phyloP scores from a whole-genome alignment of 1,140 invertebrate species.

The Nephila pilipes region DNA sequence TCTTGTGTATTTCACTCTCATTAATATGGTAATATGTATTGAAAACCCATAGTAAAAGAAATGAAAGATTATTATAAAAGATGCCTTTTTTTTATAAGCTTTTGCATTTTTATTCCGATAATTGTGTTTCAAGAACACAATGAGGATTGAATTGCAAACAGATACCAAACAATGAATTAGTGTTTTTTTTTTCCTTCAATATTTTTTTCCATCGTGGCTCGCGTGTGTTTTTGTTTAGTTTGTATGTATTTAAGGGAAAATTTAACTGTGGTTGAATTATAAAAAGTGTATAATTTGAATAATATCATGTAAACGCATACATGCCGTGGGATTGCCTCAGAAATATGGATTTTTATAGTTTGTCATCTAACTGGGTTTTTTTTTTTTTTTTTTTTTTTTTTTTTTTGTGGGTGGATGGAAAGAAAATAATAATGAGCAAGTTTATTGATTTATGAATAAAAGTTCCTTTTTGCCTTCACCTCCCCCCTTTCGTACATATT shows the following conservation, averaged over 20 bases:
- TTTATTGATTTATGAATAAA: no score
- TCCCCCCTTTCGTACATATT: no score
- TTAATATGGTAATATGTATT: slow-evolving; percentile 62
- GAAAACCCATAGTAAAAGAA: slow-evolving; percentile 23
- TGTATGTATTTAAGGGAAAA: background rate
- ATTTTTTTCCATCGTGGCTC: background rate
- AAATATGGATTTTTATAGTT: no score
- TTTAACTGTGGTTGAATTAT: no score
- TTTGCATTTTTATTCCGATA: slow-evolving; percentile 31
- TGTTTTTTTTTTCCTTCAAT: background rate
- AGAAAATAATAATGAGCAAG: no score
- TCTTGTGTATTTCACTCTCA: background rate
- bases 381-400: no score
- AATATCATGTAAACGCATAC: no score
- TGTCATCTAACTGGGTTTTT: no score
- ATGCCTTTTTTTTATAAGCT: background rate
- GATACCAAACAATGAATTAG: slow-evolving; percentile 18
- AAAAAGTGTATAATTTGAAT: no score
- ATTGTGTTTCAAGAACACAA: slow-evolving; percentile 22
- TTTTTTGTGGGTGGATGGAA: no score
- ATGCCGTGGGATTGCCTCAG: no score
- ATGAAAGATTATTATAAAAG: slow-evolving; percentile 31
- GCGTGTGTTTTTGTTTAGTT: background rate
- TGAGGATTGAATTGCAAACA: slow-evolving; percentile 21
- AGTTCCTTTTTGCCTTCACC: no score